phyloP scores from a whole-genome alignment of 2,888 invertebrate genomes.

The Metalampra italica region DNA sequence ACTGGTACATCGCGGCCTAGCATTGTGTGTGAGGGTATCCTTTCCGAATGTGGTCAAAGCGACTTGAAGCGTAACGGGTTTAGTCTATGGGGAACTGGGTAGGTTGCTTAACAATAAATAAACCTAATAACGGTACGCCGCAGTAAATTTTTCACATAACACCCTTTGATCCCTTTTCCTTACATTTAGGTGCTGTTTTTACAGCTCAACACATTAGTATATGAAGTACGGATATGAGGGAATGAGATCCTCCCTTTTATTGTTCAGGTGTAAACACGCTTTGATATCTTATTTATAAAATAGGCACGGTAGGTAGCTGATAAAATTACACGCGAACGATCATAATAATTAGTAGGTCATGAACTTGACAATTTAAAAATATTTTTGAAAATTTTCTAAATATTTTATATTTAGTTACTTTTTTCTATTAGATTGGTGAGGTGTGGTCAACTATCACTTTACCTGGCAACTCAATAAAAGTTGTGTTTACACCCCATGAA shows the following conservation, averaged over 20 bases:
- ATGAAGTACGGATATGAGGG: neutral
- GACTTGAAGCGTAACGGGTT: conserved; percentile 13
- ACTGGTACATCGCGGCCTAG: no score
- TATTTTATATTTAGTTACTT: no score
- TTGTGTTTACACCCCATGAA: no score
- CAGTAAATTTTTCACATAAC: conserved; percentile 28
- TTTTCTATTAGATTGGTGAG: no score
- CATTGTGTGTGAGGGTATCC: neutral
- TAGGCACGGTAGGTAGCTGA: neutral
- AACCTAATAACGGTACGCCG: conserved; percentile 29
- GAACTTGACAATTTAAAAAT: no score
- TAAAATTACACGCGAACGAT: conserved; percentile 4
- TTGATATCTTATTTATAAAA: conserved; percentile 8
- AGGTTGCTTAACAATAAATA: conserved; percentile 25
- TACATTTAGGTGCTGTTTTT: conserved; percentile 17
- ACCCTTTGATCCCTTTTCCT: conserved; percentile 22
- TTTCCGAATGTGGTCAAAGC: conserved; percentile 11
- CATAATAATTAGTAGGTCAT: no score
- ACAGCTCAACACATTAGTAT: conserved; percentile 11
- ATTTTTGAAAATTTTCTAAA: no score
- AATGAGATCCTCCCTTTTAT: conserved; percentile 10
- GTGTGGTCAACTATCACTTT: no score
- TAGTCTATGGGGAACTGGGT: conserved; percentile 17
- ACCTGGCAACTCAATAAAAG: no score
- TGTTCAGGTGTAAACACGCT: conserved; percentile 3